Conservation (phyloP, 2,113 vertebrate genomes). For the Campylomormyrus numenius region DNA sequence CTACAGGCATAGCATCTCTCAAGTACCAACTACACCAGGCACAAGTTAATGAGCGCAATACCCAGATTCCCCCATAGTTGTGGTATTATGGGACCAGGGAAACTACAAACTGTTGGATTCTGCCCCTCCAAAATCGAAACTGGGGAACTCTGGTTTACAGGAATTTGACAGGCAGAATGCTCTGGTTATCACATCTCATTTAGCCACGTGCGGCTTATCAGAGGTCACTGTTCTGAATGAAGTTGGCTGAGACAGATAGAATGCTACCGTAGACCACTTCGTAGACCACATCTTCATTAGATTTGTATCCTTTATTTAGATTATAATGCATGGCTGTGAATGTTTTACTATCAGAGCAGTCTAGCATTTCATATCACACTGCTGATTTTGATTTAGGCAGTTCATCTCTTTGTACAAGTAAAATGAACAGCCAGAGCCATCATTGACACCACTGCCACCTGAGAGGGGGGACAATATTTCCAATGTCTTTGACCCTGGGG, state of each 20-base stretch:
- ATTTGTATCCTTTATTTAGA: background rate
- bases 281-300: background rate
- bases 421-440: background rate
- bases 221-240: conserved; percentile 52
- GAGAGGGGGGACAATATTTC: background rate
- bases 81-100: background rate
- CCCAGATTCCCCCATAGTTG: background rate
- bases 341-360: background rate
- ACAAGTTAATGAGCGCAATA: background rate
- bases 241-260: conserved; percentile 15
- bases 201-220: conserved; percentile 56
- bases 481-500: background rate
- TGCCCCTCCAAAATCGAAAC: too few relatives aligned
- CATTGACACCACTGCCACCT: background rate
- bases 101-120: background rate
- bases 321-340: background rate
- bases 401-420: background rate
- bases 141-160: too few relatives aligned
- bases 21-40: background rate
- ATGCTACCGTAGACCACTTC: conserved; percentile 10
- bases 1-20: background rate
- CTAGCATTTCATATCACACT: background rate
- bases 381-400: background rate
- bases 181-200: conserved; percentile 57
- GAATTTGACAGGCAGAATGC: conserved; percentile 56